Percentiles rank a stretch among this genome's conserved stretches.
Evolutionary conservation across 1,140 invertebrate genomes (phyloP).

Genomic region (Charaxes varanes): DNA sequence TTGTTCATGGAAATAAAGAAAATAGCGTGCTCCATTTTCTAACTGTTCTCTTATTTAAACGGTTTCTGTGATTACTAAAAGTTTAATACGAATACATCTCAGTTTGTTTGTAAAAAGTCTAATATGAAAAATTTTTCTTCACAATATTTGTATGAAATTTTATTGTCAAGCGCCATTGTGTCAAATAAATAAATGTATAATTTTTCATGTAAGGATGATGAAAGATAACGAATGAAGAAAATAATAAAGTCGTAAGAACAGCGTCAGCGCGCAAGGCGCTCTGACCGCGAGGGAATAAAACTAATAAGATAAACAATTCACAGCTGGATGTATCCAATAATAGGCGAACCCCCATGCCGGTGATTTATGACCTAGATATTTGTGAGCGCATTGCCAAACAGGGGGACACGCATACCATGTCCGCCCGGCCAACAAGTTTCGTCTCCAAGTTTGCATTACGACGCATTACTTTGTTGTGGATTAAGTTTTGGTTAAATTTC

Average conservation of each 20-base stretch:
- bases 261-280: neutral
- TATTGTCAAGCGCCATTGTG: no score
- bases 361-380: conserved; percentile 27
- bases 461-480: no score
- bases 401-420: no score
- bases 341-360: conserved; percentile 21
- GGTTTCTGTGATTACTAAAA: no score
- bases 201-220: neutral
- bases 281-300: conserved; percentile 19
- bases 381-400: conserved; percentile 18
- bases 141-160: no score
- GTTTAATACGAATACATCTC: no score
- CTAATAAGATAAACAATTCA: conserved; percentile 22
- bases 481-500: no score
- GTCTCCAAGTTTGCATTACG: no score
- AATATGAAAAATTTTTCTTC: no score
- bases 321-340: conserved; percentile 30
- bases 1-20: neutral
- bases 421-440: no score
- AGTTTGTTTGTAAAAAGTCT: no score
- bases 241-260: neutral
- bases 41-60: no score
- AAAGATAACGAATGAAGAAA: neutral
- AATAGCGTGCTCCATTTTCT: neutral
- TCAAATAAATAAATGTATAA: neutral